Evolutionary conservation across 1,140 invertebrate species (phyloP).

Genomic region (Nebria ingens): DNA sequence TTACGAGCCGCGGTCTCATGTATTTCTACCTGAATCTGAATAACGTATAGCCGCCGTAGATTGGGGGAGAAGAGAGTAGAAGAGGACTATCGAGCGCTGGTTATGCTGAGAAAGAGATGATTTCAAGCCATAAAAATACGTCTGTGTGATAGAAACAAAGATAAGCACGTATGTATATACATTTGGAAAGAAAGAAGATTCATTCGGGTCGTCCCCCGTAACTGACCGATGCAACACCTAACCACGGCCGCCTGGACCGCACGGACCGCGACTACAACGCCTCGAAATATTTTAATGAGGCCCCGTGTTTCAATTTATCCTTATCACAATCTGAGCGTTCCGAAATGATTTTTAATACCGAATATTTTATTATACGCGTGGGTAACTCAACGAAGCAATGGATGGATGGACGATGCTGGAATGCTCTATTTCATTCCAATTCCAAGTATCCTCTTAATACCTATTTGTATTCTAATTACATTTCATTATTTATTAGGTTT

Average conservation of each 20-base stretch:
- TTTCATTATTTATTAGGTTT: no score
- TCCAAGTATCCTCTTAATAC: no score
- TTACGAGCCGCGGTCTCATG: background rate
- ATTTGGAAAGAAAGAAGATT: background rate
- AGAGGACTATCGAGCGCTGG: no score
- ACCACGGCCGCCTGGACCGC: background rate
- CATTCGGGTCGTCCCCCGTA: background rate
- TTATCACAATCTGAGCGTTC: constrained; percentile 6
- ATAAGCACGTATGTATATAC: constrained; percentile 1
- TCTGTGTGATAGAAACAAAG: background rate
- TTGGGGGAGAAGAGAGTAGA: background rate
- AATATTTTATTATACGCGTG: constrained; percentile 7
- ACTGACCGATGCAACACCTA: background rate
- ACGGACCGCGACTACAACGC: background rate
- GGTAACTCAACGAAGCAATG: no score
- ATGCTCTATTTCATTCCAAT: no score
- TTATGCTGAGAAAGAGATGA: constrained; percentile 5
- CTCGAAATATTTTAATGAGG: constrained; percentile 6
- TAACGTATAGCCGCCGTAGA: background rate
- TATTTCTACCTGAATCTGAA: background rate
- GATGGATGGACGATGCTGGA: no score
- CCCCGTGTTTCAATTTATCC: constrained; percentile 7
- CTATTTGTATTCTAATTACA: no score
- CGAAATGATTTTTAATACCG: constrained; percentile 7
- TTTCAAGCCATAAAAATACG: background rate